These are phyloP conservation scores for Spinibarbus caldwelli DNA, from an alignment of 2,797 vertebrate genomes.

Conservation along the genomic window DNA sequence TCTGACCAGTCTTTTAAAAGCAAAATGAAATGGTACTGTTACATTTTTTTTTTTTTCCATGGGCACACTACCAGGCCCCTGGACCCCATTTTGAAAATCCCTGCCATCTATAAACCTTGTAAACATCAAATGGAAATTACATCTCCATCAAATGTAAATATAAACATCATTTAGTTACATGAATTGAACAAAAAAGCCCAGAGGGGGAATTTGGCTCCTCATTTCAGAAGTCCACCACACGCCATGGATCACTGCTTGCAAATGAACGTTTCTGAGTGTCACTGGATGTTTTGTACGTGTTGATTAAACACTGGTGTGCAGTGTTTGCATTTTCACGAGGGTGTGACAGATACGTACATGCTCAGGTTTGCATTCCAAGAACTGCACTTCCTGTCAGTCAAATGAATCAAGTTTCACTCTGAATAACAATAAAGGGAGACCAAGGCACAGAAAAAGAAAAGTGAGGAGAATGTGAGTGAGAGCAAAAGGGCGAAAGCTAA, in stretches of 20 bases:
- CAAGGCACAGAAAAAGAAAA: no score
- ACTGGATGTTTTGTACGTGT: slow-evolving; percentile 32
- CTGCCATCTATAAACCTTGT: neutral
- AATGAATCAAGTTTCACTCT: no score
- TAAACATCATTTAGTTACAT: neutral
- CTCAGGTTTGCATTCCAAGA: slow-evolving; percentile 43
- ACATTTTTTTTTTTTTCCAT: neutral
- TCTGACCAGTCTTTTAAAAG: neutral
- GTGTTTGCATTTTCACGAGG: slow-evolving; percentile 28
- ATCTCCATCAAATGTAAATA: neutral
- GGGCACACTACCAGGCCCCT: neutral
- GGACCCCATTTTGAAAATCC: neutral
- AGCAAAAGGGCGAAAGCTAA: neutral
- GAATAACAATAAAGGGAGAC: slow-evolving; percentile 13
- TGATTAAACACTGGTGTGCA: slow-evolving; percentile 38
- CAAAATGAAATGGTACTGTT: neutral
- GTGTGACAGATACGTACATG: slow-evolving; percentile 47
- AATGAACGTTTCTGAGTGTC: slow-evolving; percentile 1
- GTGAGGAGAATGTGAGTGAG: neutral
- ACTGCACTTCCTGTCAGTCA: slow-evolving; percentile 8
- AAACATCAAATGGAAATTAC: neutral
- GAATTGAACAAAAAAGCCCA: neutral
- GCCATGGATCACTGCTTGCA: neutral
- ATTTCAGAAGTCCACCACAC: neutral
- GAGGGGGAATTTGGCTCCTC: neutral